Conservation (phyloP, 2,888 invertebrate species). For the Lepidocyrtinus sp. region DNA sequence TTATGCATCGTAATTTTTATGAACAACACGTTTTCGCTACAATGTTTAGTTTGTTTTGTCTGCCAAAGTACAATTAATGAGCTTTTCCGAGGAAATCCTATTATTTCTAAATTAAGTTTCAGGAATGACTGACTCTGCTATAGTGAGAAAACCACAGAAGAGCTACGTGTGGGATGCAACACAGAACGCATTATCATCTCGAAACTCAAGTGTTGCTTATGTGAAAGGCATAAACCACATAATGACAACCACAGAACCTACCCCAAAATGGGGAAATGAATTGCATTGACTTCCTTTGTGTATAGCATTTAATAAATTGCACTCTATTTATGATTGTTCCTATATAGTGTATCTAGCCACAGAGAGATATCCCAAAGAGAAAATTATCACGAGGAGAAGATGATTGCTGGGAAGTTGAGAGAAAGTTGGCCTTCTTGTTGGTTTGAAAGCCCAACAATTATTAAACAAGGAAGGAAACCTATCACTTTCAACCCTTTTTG, state of each 20-base stretch:
- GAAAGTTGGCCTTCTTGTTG: too few species aligned
- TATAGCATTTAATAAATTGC: neutral
- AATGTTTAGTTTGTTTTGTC: too few species aligned
- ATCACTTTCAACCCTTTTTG: conserved; percentile 39
- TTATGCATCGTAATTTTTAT: neutral
- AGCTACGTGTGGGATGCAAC: too few species aligned
- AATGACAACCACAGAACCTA: neutral
- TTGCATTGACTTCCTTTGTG: neutral
- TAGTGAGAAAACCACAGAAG: too few species aligned
- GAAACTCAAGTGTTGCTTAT: too few species aligned
- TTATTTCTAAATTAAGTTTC: too few species aligned
- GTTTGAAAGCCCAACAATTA: conserved; percentile 25
- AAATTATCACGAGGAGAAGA: neutral
- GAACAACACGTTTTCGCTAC: neutral
- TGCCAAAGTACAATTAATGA: too few species aligned
- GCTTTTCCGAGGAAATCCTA: too few species aligned
- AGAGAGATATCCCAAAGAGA: neutral
- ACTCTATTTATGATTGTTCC: neutral
- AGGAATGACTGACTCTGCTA: too few species aligned
- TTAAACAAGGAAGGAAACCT: neutral
- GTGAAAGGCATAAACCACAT: neutral
- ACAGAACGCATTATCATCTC: too few species aligned
- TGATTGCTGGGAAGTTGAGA: conserved; percentile 7
- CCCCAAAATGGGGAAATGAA: neutral
- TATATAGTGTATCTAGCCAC: neutral